Evolutionary conservation across 2,888 invertebrate genomes (phyloP).

Genomic region (Prosopocoilus inquinatus): DNA sequence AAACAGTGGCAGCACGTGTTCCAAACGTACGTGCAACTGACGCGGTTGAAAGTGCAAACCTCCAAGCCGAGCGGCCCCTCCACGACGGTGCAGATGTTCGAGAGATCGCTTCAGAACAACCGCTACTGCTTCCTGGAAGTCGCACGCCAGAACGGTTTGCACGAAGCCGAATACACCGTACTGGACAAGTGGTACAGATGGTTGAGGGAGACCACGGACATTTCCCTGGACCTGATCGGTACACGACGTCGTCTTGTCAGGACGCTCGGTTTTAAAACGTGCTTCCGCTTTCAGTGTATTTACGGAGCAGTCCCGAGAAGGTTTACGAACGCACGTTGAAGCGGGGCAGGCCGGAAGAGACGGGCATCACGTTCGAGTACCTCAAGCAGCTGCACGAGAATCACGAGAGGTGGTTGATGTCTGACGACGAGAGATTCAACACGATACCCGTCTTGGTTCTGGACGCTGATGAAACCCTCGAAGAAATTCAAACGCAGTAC

Average conservation of each 20-base stretch:
- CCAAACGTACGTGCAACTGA: slow-evolving; percentile 88
- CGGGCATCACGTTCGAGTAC: slow-evolving; percentile 76
- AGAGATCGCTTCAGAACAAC: slow-evolving; percentile 84
- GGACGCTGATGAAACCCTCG: slow-evolving; percentile 65
- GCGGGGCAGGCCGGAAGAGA: slow-evolving; percentile 79
- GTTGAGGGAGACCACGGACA: slow-evolving; percentile 68
- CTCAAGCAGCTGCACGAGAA: slow-evolving; percentile 75
- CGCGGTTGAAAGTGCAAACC: slow-evolving; percentile 81
- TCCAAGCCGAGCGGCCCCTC: slow-evolving; percentile 51
- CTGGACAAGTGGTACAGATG: slow-evolving; percentile 86
- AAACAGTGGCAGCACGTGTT: slow-evolving; percentile 81
- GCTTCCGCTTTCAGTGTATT: slow-evolving; percentile 57
- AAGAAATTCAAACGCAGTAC: slow-evolving; percentile 65
- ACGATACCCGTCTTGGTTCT: slow-evolving; percentile 59
- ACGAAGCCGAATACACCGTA: slow-evolving; percentile 75
- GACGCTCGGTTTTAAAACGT: too few relatives aligned
- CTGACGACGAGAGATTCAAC: slow-evolving; percentile 42
- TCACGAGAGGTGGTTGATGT: slow-evolving; percentile 70
- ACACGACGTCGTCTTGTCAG: slow-evolving; percentile 30
- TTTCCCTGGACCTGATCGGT: slow-evolving; percentile 86
- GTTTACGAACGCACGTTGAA: slow-evolving; percentile 70
- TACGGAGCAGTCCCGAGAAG: slow-evolving; percentile 64
- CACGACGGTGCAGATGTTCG: slow-evolving; percentile 82
- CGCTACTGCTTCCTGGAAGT: slow-evolving; percentile 72
- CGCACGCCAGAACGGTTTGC: slow-evolving; percentile 67